Evolutionary conservation across 1,140 invertebrate species (phyloP).

Genomic region (Pomacea maculata): DNA sequence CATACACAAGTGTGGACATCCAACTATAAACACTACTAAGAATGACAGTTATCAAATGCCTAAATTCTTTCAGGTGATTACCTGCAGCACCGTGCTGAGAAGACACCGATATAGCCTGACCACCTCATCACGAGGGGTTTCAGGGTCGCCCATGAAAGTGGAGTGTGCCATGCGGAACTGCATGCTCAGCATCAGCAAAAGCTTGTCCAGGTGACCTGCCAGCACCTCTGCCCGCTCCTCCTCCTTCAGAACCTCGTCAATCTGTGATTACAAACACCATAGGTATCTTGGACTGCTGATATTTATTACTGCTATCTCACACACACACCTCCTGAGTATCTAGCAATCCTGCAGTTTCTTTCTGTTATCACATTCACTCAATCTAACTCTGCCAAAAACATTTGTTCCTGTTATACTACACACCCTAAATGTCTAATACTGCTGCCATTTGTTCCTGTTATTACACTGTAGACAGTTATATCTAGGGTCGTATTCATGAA

Average conservation of each 20-base stretch:
- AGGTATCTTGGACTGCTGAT: too few relatives aligned
- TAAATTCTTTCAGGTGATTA: conserved; percentile 53
- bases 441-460: too few relatives aligned
- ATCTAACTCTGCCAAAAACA: too few relatives aligned
- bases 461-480: too few relatives aligned
- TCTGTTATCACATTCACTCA: too few relatives aligned
- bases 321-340: too few relatives aligned
- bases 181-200: conserved; percentile 76
- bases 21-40: not conserved
- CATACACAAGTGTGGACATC: not conserved
- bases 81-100: conserved; percentile 74
- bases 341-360: too few relatives aligned
- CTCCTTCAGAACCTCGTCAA: conserved; percentile 66
- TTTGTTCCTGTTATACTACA: too few relatives aligned
- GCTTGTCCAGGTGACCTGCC: conserved; percentile 75
- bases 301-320: too few relatives aligned
- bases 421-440: too few relatives aligned
- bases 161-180: conserved; percentile 74
- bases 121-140: conserved; percentile 64
- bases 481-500: too few relatives aligned
- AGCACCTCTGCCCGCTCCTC: conserved; percentile 60
- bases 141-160: conserved; percentile 66
- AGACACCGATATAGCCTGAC: conserved; percentile 68
- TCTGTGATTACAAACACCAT: conserved; percentile 40
- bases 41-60: not conserved